Conservation (phyloP, 2,888 invertebrate genomes). For the Lamellibrachia columna region DNA sequence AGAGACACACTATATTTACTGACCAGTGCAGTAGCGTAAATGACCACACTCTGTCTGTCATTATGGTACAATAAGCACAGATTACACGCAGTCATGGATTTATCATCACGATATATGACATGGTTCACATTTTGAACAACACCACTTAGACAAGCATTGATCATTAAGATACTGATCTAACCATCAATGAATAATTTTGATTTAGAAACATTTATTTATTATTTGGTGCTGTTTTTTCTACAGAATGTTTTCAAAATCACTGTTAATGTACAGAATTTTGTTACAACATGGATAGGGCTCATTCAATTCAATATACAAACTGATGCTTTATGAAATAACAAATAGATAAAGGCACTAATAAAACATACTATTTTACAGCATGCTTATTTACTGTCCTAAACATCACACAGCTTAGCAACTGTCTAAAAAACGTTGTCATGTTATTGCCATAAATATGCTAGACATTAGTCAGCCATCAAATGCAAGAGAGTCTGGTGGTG, state of each 20-base stretch:
- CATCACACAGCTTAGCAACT: constrained; percentile 6
- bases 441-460: constrained; percentile 4
- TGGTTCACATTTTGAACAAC: not conserved
- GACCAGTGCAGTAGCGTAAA: not conserved
- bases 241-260: not conserved
- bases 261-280: not conserved
- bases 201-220: not conserved
- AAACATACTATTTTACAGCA: not conserved
- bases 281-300: not conserved
- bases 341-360: not conserved
- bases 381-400: not conserved
- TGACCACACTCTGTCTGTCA: not conserved
- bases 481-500: not conserved
- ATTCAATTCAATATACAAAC: not conserved
- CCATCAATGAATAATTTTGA: not conserved
- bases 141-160: not conserved
- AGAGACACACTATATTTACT: not conserved
- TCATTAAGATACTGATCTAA: not conserved
- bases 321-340: not conserved
- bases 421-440: not conserved
- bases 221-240: not conserved
- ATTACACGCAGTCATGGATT: not conserved
- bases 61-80: not conserved
- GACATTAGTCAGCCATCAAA: not conserved
- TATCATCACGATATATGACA: not conserved